Base-by-base conservation (phyloP, 2,888 invertebrate genomes). In the Copidosoma aretas region DNA sequence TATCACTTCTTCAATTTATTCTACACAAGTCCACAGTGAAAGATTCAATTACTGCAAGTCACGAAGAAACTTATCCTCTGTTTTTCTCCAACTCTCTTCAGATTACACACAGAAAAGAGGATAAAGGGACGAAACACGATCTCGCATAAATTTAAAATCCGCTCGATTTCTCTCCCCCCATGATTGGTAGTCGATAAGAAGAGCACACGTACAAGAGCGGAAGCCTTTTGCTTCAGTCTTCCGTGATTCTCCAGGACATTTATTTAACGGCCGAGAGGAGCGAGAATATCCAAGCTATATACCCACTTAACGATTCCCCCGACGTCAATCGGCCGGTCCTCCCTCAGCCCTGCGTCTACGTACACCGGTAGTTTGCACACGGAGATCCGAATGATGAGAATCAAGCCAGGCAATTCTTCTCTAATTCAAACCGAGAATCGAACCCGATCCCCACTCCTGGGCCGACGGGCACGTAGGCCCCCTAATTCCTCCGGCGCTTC, bases 371-470 rank as follows among this genome's bases (percentile, higher is more conserved):
- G 8, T 12, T 14, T 3, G 43, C 41, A 52, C 41, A 61, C n/a
- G n/a, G n/a, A n/a, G 60, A 68, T 64, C 57, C 64, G 43, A 46
- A 41, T 8, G 10, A 8, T 8, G 41, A 41, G 14, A 41, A 14
- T 14, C 60, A 41, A 39, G 56, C 25, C 54, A 54, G 41, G 49
- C 56, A 39, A 54, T 25, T 14, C 41, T n/a, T 54, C 60, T 57
- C 69, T 69, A 69, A 69, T 69, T 65, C 65, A 46, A 69, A 72
- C 69, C 68, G 63, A 60, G 56, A 24, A 46, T 15, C 32, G 43
- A 39, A 22, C 24, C 43, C 51, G 49, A 53, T 58, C 51, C 57
- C 19, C 46, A 39, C 21, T 52, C 49, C 49, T 39, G 60, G 32
- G 8, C 32, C 32, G 32, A 32, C 25, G 32, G 25, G 51, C 60